A percentile compares a stretch with the other conserved stretches of the same genome.
These are phyloP conservation scores for Crax fasciolata DNA, from an alignment of 2,797 vertebrate species.

Conservation along the genomic window DNA sequence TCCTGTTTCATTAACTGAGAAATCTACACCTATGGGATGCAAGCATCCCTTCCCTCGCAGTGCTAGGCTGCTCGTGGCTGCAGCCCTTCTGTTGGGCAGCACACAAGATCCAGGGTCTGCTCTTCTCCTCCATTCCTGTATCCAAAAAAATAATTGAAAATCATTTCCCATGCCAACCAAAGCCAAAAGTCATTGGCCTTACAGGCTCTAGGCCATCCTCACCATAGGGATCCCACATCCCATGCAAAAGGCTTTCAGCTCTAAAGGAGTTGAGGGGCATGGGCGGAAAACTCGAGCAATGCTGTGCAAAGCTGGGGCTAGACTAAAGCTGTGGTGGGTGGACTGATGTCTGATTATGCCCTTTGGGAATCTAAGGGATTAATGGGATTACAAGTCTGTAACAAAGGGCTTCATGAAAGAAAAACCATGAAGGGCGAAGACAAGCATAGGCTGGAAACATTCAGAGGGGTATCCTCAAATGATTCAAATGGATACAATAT, in stretches of 20 bases:
- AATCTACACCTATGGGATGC: neutral
- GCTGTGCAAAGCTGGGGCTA: neutral
- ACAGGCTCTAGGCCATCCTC: neutral
- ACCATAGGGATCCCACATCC: neutral
- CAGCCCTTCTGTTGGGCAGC: neutral
- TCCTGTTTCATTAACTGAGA: neutral
- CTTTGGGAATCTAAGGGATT: neutral
- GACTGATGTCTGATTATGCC: neutral
- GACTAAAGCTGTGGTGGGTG: neutral
- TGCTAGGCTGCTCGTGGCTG: neutral
- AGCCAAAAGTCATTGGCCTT: neutral
- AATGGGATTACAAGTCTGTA: neutral
- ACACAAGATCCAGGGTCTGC: neutral
- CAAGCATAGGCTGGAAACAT: neutral
- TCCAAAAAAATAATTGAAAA: neutral
- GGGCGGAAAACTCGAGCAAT: neutral
- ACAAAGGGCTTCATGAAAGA: neutral
- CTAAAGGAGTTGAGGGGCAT: neutral
- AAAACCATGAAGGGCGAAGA: neutral
- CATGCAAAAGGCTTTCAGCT: neutral
- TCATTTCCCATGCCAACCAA: neutral
- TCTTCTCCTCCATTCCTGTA: neutral
- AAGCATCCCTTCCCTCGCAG: neutral
- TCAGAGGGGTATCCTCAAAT: neutral
- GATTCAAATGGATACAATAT: slow-evolving; percentile 8